These are phyloP conservation scores for Aleiodes alternator DNA, from an alignment of 2,888 invertebrate species.

Conservation along the genomic window DNA sequence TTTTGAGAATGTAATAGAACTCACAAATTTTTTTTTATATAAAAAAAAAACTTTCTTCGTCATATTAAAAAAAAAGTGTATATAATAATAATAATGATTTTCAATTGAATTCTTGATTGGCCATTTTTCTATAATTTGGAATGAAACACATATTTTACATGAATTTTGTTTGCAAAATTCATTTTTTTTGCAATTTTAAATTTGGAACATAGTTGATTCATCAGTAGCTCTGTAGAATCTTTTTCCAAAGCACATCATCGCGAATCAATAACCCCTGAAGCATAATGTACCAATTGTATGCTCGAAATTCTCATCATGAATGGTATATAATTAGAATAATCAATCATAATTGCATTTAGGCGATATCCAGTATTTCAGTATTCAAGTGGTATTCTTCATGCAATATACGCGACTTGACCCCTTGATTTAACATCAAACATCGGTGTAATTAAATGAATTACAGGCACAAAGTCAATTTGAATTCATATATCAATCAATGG, in stretches of 20 bases:
- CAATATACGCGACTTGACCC: neutral
- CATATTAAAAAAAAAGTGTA: too few relatives aligned
- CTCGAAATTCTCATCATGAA: slow-evolving; percentile 13
- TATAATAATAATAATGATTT: too few relatives aligned
- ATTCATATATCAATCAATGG: too few relatives aligned
- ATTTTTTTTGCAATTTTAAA: too few relatives aligned
- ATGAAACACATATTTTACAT: too few relatives aligned
- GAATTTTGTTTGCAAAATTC: too few relatives aligned
- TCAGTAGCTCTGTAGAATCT: neutral
- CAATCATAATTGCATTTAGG: slow-evolving; percentile 9
- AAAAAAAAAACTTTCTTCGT: too few relatives aligned
- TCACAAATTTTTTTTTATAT: too few relatives aligned
- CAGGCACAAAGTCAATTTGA: too few relatives aligned
- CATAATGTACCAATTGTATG: neutral
- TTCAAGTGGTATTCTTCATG: neutral
- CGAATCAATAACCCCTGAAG: slow-evolving; percentile 10
- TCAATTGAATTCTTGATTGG: too few relatives aligned
- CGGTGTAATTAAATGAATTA: neutral
- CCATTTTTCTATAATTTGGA: too few relatives aligned
- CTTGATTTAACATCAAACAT: slow-evolving; percentile 1
- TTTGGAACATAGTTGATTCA: neutral
- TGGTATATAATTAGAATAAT: slow-evolving; percentile 11
- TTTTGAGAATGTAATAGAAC: too few relatives aligned
- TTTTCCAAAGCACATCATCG: neutral
- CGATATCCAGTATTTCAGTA: neutral